Evolutionary conservation across 2,888 invertebrate genomes (phyloP).

Genomic region (Hemaris fuciformis): DNA sequence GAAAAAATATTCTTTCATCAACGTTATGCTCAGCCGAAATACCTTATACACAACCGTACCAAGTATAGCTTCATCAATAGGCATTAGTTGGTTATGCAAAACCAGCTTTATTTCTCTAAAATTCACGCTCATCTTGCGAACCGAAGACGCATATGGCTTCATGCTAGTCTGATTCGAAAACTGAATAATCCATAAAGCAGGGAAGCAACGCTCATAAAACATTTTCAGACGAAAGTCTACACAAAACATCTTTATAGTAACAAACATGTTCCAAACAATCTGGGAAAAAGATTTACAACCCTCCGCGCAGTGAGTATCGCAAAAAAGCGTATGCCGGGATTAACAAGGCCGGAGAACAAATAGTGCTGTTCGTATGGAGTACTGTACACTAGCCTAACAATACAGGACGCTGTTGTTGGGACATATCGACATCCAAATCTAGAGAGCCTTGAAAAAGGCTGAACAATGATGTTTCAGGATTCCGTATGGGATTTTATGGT

Average conservation of each 20-base stretch:
- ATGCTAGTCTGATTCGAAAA: background rate
- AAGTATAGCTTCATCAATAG: no score
- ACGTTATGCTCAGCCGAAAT: no score
- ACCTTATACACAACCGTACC: no score
- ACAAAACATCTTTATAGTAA: conserved; percentile 14
- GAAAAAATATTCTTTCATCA: no score
- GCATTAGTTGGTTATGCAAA: no score
- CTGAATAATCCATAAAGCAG: background rate
- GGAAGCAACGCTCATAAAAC: background rate
- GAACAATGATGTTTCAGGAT: background rate
- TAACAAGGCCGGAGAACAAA: conserved; percentile 22
- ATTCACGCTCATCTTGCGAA: background rate
- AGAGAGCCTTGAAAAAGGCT: conserved; percentile 8
- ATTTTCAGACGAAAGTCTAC: background rate
- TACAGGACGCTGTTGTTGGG: background rate
- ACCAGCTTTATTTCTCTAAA: background rate
- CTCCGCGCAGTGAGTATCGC: conserved; percentile 16
- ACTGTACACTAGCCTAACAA: conserved; percentile 8
- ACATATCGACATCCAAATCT: conserved; percentile 11
- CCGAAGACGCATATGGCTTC: background rate
- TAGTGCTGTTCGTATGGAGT: conserved; percentile 10
- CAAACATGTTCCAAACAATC: conserved; percentile 16
- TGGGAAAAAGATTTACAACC: conserved; percentile 19
- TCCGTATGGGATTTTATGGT: background rate
- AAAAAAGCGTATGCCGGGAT: conserved; percentile 21